A percentile compares a stretch with the other conserved stretches of the same genome.
Evolutionary conservation across 1,140 invertebrate genomes (phyloP).

Genomic region (Drosophila bocqueti): DNA sequence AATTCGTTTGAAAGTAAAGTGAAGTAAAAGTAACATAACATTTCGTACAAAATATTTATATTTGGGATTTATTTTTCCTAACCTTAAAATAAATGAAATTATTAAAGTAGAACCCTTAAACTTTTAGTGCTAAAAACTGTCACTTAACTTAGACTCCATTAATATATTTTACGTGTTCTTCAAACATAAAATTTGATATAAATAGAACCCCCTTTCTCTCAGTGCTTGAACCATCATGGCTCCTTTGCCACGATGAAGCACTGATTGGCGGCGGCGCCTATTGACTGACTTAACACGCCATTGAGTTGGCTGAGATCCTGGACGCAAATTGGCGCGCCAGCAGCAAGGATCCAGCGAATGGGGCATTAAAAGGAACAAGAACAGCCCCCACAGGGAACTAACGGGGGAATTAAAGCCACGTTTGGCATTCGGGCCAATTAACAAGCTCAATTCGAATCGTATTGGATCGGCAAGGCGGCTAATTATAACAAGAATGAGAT

Average conservation of each 20-base stretch:
- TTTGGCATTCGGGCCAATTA: conserved; percentile 68
- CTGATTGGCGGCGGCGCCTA: conserved; percentile 81
- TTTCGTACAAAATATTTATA: too few species aligned
- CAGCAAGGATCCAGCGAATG: conserved; percentile 37
- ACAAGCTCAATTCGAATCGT: conserved; percentile 49
- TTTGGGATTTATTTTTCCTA: too few species aligned
- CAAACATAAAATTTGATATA: background rate
- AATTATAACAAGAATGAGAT: conserved; percentile 64
- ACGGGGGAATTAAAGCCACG: conserved; percentile 56
- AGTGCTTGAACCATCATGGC: conserved; percentile 6
- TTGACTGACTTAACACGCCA: conserved; percentile 83
- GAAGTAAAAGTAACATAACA: too few species aligned
- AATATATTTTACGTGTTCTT: too few species aligned
- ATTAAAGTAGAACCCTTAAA: background rate
- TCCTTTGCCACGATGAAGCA: conserved; percentile 65
- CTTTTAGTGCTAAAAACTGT: background rate
- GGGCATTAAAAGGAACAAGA: conserved; percentile 46
- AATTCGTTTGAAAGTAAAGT: too few species aligned
- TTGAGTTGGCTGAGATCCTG: conserved; percentile 60
- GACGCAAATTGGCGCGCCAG: conserved; percentile 70
- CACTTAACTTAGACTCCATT: too few species aligned
- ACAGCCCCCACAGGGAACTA: conserved; percentile 29
- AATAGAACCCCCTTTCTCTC: background rate
- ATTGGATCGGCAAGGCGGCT: conserved; percentile 41
- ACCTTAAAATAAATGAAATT: background rate